A percentile compares a stretch with the other conserved stretches of the same genome.
phyloP scores from a whole-genome alignment of 2,888 invertebrate species.

The Encarsia formosa region DNA sequence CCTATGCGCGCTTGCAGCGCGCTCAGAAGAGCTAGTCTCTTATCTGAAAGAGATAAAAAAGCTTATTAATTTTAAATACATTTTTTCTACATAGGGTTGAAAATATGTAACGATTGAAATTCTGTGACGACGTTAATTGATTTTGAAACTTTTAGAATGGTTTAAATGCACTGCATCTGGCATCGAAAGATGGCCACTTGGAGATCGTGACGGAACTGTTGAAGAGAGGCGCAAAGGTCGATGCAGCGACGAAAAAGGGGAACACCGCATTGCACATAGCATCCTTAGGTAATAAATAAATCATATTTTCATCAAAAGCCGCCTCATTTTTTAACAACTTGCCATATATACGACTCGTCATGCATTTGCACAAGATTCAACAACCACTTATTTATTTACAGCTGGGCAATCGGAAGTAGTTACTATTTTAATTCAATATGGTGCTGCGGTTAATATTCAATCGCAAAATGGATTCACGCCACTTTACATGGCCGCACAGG shows the following conservation, averaged over 20 bases:
- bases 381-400: constrained; percentile 32
- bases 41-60: too few species aligned
- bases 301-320: too few species aligned
- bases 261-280: constrained; percentile 96
- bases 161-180: constrained; percentile 92
- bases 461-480: constrained; percentile 97
- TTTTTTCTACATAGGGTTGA: too few species aligned
- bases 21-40: too few species aligned
- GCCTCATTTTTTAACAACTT: too few species aligned
- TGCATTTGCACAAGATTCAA: neutral
- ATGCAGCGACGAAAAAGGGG: constrained; percentile 97
- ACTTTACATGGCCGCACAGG: constrained; percentile 97
- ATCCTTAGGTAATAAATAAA: constrained; percentile 61
- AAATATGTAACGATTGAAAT: too few species aligned
- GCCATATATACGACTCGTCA: neutral
- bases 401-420: constrained; percentile 96
- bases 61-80: too few species aligned
- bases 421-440: constrained; percentile 81
- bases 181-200: constrained; percentile 96
- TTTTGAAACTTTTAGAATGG: constrained; percentile 94
- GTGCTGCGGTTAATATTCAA: constrained; percentile 94
- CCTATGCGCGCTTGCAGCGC: too few species aligned
- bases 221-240: constrained; percentile 85
- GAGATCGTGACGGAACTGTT: constrained; percentile 89
- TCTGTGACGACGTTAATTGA: too few species aligned